A percentile compares a stretch with the other conserved stretches of the same genome.
These are phyloP conservation scores for Subacronicta megacephala DNA, from an alignment of 2,888 invertebrate species.

Conservation along the genomic window DNA sequence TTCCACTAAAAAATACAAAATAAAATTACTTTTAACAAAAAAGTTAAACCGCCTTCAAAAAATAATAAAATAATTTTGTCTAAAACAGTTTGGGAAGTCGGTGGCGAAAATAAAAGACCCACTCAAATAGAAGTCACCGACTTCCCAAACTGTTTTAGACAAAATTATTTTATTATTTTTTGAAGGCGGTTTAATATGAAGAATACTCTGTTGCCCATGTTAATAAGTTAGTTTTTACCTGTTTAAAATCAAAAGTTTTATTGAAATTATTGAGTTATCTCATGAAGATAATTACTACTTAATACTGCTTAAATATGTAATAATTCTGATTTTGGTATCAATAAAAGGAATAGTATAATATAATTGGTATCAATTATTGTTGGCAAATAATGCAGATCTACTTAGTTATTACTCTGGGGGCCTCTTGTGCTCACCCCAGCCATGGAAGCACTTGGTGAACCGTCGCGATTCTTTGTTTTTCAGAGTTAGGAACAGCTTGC, in stretches of 20 bases:
- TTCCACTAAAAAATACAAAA: too few relatives aligned
- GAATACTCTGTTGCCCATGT: slow-evolving; percentile 30
- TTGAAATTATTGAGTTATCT: not conserved
- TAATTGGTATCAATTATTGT: too few relatives aligned
- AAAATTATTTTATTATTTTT: too few relatives aligned
- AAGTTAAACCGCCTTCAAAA: too few relatives aligned
- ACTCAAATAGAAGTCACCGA: too few relatives aligned
- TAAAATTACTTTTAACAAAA: too few relatives aligned
- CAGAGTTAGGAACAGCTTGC: slow-evolving; percentile 97
- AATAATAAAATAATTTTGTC: too few relatives aligned
- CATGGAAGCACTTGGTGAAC: slow-evolving; percentile 99
- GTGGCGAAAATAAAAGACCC: too few relatives aligned
- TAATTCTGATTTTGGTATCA: slow-evolving; percentile 7
- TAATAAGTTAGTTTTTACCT: not conserved
- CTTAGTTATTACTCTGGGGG: slow-evolving; percentile 91
- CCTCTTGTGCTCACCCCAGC: slow-evolving; percentile 97
- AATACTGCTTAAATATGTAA: slow-evolving; percentile 37
- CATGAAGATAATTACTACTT: slow-evolving; percentile 22
- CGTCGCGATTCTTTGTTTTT: slow-evolving; percentile 98
- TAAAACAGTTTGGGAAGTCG: too few relatives aligned
- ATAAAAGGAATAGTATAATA: slow-evolving; percentile 5
- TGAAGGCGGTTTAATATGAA: too few relatives aligned
- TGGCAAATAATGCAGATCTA: slow-evolving; percentile 25
- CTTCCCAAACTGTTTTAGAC: too few relatives aligned
- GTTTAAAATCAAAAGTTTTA: slow-evolving; percentile 4